Base-by-base conservation (phyloP, 2,797 vertebrate species). In the Ctenopoma multispine region DNA sequence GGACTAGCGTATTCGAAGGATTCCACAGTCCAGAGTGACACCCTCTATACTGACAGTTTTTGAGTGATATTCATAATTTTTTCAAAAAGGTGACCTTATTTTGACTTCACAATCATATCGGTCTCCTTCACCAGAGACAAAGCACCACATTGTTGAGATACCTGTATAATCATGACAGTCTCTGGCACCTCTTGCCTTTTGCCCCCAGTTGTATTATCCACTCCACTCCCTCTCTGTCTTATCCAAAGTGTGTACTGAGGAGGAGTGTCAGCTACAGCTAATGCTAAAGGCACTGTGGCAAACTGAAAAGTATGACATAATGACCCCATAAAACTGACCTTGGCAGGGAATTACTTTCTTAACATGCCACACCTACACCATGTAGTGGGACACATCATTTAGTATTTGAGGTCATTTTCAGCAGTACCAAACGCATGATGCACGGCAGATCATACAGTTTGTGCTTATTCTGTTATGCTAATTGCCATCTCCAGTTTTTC, bases 61-160 rank as follows among this genome's bases (percentile, higher is more conserved):
- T 36, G 60, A 69, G 64, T 76, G 62, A 68, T 69, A 74, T 88
- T 72, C 74, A 51, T 90, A 83, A 82, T 78, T 71, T 59, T 51
- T 55, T 49, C 59, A 48, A 73, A 72, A 43, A 71, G 48, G 6
- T 66, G 81, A 86, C 71, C 82, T 74, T n/a, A 72, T 70, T 75
- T 73, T 80, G 86, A 89, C 88, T 89, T 29, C 15, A 24, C 18
- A 7, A 49, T 73, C 75, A 18, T 66, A 75, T 75, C 40, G 4
- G 63, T 51, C 74, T 78, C 69, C 58, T 56, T 72, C 63, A 50
- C 27, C 0, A 6, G 47, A 86, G 82, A 89, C 88, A 87, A 86
- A 89, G 86, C 80, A 23, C 69, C 68, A 38, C 85, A 86, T 89
- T 89, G 86, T 82, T 84, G 83, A 77, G 84, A 89, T 89, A 84